Evolutionary conservation across 2,797 vertebrate species (phyloP), one percentile per base, ranked within the genome.

Genomic region (Sebastes melanostomus): DNA sequence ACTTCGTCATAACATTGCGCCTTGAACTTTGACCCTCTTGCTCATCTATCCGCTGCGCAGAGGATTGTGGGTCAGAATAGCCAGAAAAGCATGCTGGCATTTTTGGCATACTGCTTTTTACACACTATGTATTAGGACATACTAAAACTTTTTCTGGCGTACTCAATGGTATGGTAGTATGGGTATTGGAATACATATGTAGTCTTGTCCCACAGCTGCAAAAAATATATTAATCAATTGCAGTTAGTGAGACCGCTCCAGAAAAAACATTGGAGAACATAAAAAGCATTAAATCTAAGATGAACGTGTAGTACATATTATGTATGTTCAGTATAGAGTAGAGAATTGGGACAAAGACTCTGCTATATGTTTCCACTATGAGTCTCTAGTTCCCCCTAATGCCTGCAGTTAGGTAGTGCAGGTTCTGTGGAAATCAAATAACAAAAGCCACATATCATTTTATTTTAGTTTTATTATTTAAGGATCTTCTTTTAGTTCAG

Each of bases 321-420:
- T 60, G 14, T 24, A 36, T 29, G 29, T 1, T 16, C 20, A 20
- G 2, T 46, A 5, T 5, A 10, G 11, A 46, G 32, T 6, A 18
- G 10, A 50, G 6, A 24, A 63, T 1, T 10, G 5, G 8, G 46
- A 63, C 10, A 50, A 55, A 56, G 5, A 75, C 7, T 6, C 29
- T 3, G 3, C 9, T 8, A 9, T 38, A n/a, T 1, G 2, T 54
- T 55, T 80, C 11, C 12, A 68, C 22, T 77, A 18, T 66, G 25
- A 88, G 27, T 9, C 67, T 86, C 73, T 90, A 38, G 42, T 69
- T 70, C 88, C 93, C 61, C 66, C 93, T 88, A 74, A 36, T 87
- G 92, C 1, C 58, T 30, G 42, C 1, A 80, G 8, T 1, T 1
- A 12, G 52, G 52, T 60, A 82, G 24, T 89, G 77, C 82, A 91